Percentiles rank a stretch among this genome's conserved stretches.
These are phyloP conservation scores for Aphidius gifuensis DNA, from an alignment of 1,140 invertebrate species.

Conservation along the genomic window DNA sequence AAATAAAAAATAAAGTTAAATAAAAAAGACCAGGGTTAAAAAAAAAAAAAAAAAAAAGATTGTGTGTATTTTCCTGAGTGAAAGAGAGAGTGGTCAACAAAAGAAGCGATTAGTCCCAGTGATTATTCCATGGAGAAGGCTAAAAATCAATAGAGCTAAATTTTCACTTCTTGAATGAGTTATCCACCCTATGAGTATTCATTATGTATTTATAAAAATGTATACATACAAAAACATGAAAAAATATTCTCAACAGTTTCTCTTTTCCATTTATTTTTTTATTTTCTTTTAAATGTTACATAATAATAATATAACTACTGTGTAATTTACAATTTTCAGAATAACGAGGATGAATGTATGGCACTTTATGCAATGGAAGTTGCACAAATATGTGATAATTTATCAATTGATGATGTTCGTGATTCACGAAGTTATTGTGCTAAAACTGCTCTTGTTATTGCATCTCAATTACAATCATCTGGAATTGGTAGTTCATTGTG, in stretches of 20 bases:
- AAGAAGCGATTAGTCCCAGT: neutral
- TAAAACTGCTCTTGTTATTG: constrained; percentile 25
- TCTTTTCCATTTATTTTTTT: too few relatives aligned
- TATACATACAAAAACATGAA: too few relatives aligned
- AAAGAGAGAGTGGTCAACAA: neutral
- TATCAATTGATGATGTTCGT: constrained; percentile 2
- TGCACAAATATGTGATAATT: constrained; percentile 28
- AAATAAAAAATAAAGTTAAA: too few relatives aligned
- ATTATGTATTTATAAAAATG: too few relatives aligned
- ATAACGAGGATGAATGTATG: constrained; percentile 30
- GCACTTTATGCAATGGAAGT: constrained; percentile 30
- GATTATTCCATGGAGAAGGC: neutral
- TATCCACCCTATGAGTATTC: neutral
- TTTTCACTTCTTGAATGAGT: neutral
- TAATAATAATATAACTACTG: too few relatives aligned
- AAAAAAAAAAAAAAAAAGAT: too few relatives aligned
- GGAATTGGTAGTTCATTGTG: constrained; percentile 26
- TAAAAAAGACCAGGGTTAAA: too few relatives aligned
- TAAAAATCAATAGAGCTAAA: neutral
- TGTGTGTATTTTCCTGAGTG: too few relatives aligned
- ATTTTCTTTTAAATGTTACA: too few relatives aligned
- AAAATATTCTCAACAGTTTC: too few relatives aligned
- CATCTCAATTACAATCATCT: constrained; percentile 25
- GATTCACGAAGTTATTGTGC: constrained; percentile 25
- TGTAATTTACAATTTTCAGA: constrained; percentile 4